Evolutionary conservation across 2,888 invertebrate genomes (phyloP), one percentile per base, ranked within the genome.

Genomic region (Abrostola triplasia): DNA sequence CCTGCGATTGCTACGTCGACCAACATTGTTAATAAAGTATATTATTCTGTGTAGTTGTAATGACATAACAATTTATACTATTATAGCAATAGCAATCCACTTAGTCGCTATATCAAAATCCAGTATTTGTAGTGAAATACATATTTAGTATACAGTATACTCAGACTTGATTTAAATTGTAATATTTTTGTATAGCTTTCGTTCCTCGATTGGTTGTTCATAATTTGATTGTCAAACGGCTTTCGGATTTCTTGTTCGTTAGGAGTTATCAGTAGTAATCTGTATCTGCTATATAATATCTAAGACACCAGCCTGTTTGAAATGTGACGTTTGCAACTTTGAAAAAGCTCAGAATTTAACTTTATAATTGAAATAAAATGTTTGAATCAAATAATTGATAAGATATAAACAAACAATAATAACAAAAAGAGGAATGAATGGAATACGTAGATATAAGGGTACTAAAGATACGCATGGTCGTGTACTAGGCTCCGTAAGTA

Each of bases 1-100:
- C 70, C 63, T 74, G 66, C 82, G 92, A 92, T 92, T 90, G 84
- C 84, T 71, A 77, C 81, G 80, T 76, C 82, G 84, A 89, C 84
- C 83, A 67, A 80, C 84, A 81, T 90, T 85, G 84, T 87, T 88
- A 87, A 86, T 82, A 81, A 80, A 79, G 79, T 82, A 52, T 77
- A 76, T 53, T 77, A 76, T 76, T 62, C 70, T 58, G 58, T 65
- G 67, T 69, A 80, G 76, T 80, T 77, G 72, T 72, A 67, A 80
- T 77, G 62, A 68, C 40, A 53, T 64, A 55, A 60, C 54, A 58
- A 51, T 62, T 51, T 35, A n/a, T 59, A 24, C 13, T 13, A 47
- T 24, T 47, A 13, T 1, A 24, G 24, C 4, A 47, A 24, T 13
- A 24, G 5, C 9, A 5, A 5, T 24, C 13, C 44, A 13, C 12